These are phyloP conservation scores for Proteles cristata DNA, from an alignment of 2,113 vertebrate species.

Conservation along the genomic window DNA sequence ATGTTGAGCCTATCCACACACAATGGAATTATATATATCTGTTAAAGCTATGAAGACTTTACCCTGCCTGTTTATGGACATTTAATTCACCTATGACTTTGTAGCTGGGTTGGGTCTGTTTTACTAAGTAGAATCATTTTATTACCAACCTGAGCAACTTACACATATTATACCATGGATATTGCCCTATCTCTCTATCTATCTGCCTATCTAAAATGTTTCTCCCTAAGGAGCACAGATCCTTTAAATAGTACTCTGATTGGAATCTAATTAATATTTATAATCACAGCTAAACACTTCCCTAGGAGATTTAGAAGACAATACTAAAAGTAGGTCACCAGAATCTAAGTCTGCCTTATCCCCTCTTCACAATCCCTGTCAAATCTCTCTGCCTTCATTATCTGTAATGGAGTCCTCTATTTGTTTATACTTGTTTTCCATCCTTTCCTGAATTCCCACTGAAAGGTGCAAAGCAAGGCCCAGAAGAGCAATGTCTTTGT, in stretches of 20 bases:
- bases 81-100: slow-evolving; percentile 33
- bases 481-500: not conserved
- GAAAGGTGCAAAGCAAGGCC: not conserved
- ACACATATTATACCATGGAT: not conserved
- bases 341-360: slow-evolving; percentile 73
- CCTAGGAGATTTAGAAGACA: slow-evolving; percentile 63
- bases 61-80: not conserved
- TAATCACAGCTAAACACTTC: slow-evolving; percentile 70
- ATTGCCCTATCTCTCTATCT: not conserved
- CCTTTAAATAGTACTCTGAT: slow-evolving; percentile 48
- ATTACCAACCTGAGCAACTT: not conserved
- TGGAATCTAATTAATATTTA: slow-evolving; percentile 75
- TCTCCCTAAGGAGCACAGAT: not conserved
- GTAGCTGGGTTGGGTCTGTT: not conserved
- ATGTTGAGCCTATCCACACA: not conserved
- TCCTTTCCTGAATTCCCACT: not conserved
- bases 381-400: slow-evolving; percentile 60
- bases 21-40: not conserved
- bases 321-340: slow-evolving; percentile 78
- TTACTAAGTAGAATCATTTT: slow-evolving; percentile 28
- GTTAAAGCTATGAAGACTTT: slow-evolving; percentile 6
- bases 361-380: slow-evolving; percentile 58
- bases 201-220: not conserved
- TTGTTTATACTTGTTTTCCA: slow-evolving; percentile 4
- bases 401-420: slow-evolving; percentile 9